Conservation (phyloP, 2,113 vertebrate genomes). For the Ceratotherium simum region DNA sequence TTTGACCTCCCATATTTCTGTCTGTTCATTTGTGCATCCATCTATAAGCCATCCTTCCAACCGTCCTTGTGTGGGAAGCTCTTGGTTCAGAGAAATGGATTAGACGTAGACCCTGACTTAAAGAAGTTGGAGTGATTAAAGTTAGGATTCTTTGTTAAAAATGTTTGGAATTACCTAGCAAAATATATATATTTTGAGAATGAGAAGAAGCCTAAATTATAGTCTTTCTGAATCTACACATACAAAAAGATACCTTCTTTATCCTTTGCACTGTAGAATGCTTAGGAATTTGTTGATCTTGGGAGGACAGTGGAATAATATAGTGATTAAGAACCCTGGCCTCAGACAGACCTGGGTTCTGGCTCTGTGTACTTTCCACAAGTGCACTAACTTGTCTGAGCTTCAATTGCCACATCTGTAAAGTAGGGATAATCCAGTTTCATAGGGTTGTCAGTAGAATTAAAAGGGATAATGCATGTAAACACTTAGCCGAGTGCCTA, state of each 20-base stretch:
- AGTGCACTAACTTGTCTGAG: not conserved
- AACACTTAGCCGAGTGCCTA: not conserved
- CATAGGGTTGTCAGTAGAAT: not conserved
- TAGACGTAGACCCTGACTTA: not conserved
- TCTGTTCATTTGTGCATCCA: accelerated
- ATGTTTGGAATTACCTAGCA: not conserved
- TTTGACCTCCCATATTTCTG: not conserved
- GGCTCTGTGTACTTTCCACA: not conserved
- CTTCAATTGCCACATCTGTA: not conserved
- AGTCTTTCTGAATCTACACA: not conserved
- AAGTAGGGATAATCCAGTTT: not conserved
- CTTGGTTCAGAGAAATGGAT: not conserved
- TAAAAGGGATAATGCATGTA: not conserved
- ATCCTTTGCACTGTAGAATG: not conserved
- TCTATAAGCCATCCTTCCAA: not conserved
- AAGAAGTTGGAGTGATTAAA: not conserved
- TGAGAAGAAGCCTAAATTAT: not conserved
- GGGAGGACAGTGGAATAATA: not conserved
- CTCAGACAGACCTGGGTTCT: not conserved
- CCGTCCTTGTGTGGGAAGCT: not conserved
- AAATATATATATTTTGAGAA: not conserved
- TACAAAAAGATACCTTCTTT: not conserved
- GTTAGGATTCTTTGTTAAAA: not conserved
- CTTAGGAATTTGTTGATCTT: conserved; percentile 35
- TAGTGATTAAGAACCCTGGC: not conserved